phyloP scores from a whole-genome alignment of 2,888 invertebrate species.

The Caenorhabditis angaria region DNA sequence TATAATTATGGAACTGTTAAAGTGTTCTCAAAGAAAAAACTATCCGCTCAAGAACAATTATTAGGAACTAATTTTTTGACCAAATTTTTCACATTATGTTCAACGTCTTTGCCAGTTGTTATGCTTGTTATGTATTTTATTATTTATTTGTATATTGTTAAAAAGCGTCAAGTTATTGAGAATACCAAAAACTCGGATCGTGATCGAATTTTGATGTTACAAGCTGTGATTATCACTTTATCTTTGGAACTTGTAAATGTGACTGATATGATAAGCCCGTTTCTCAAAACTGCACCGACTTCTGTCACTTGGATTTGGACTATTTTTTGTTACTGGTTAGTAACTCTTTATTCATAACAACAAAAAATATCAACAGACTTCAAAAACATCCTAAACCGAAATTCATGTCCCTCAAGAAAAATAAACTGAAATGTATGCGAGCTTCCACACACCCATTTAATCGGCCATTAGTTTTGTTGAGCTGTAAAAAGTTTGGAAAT shows the following conservation, averaged over 20 bases:
- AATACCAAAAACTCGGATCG: conserved; percentile 20
- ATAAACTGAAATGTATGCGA: too few species aligned
- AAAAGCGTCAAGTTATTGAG: conserved; percentile 29
- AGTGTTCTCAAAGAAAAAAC: conserved; percentile 27
- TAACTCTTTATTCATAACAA: too few species aligned
- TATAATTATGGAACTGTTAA: conserved; percentile 41
- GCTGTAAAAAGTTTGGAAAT: too few species aligned
- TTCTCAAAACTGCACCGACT: conserved; percentile 13
- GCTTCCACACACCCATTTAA: too few species aligned
- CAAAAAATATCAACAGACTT: too few species aligned
- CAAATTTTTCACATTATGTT: conserved; percentile 49
- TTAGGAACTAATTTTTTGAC: conserved; percentile 44
- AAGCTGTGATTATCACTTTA: conserved; percentile 45
- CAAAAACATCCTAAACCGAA: too few species aligned
- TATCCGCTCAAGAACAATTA: conserved; percentile 31
- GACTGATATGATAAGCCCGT: conserved; percentile 27
- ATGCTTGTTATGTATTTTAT: conserved; percentile 47
- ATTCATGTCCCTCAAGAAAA: too few species aligned
- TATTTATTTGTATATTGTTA: conserved; percentile 40
- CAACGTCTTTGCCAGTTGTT: conserved; percentile 35
- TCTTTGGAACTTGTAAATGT: conserved; percentile 44
- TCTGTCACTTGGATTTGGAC: conserved; percentile 42
- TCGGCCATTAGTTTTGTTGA: too few species aligned
- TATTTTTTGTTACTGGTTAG: conserved; percentile 37
- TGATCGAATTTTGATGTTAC: conserved; percentile 36